Evolutionary conservation across 2,888 invertebrate genomes (phyloP).

Genomic region (Ypsolopha sequella): DNA sequence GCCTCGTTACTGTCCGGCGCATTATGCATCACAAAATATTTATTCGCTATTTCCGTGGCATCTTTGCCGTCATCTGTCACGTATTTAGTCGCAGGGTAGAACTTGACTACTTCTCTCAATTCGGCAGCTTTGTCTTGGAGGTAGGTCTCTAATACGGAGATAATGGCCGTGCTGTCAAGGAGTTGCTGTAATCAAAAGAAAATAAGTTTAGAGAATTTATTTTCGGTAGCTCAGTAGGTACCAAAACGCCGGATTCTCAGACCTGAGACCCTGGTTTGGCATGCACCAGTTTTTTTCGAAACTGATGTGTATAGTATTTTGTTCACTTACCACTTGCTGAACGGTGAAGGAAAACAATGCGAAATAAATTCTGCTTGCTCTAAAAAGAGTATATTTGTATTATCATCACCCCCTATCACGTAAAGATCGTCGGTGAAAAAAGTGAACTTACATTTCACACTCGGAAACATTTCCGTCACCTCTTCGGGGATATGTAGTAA

Average conservation of each 20-base stretch:
- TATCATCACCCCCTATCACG: no score
- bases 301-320: no score
- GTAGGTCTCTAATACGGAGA: constrained; percentile 88
- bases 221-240: background rate
- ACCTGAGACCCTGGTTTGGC: background rate
- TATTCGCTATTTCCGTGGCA: constrained; percentile 84
- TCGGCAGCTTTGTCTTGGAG: constrained; percentile 71
- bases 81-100: constrained; percentile 80
- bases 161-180: constrained; percentile 94
- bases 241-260: background rate
- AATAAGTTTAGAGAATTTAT: background rate
- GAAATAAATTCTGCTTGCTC: no score
- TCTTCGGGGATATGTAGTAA: no score
- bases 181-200: constrained; percentile 75
- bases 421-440: no score
- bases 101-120: constrained; percentile 79
- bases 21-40: constrained; percentile 89
- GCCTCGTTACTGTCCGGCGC: constrained; percentile 62
- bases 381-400: no score
- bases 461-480: no score
- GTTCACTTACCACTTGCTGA: no score
- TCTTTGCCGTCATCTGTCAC: constrained; percentile 76
- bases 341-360: no score
- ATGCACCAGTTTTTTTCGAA: background rate
- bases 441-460: no score